These are phyloP conservation scores for Loripinus fragilis DNA, from an alignment of 2,888 invertebrate genomes.

Conservation along the genomic window DNA sequence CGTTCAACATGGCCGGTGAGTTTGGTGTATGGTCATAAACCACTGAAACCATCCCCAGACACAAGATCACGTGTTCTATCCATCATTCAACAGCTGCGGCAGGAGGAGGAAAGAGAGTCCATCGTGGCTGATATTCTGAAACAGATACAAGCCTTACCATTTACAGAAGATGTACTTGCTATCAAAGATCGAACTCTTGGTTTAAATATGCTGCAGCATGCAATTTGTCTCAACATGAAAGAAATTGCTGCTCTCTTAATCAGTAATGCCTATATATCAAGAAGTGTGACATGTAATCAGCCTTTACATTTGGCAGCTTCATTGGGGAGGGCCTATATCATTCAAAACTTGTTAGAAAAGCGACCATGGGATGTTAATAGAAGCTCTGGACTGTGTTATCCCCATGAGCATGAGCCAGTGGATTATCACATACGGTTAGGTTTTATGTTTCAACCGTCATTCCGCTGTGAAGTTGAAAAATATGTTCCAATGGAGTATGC, in stretches of 20 bases:
- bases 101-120: conserved; percentile 29
- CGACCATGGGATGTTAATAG: conserved; percentile 89
- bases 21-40: conserved; percentile 55
- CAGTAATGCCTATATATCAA: conserved; percentile 87
- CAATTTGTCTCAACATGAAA: conserved; percentile 88
- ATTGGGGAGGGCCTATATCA: conserved; percentile 89
- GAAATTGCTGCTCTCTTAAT: conserved; percentile 86
- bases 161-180: conserved; percentile 68
- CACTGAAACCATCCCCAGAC: conserved; percentile 52
- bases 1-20: conserved; percentile 67
- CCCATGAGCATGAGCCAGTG: conserved; percentile 86
- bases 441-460: conserved; percentile 76
- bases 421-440: conserved; percentile 67
- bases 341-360: conserved; percentile 88
- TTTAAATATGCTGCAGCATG: conserved; percentile 90
- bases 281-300: conserved; percentile 88
- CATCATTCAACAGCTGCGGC: conserved; percentile 58
- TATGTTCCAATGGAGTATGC: conserved; percentile 79
- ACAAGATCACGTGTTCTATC: conserved; percentile 57
- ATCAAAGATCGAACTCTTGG: conserved; percentile 86
- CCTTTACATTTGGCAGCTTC: conserved; percentile 90
- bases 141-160: conserved; percentile 60
- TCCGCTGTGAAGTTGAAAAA: conserved; percentile 77
- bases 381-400: conserved; percentile 89
- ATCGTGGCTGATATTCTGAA: conserved; percentile 34